These are phyloP conservation scores for Sericinus montela DNA, from an alignment of 2,888 invertebrate genomes.

Conservation along the genomic window DNA sequence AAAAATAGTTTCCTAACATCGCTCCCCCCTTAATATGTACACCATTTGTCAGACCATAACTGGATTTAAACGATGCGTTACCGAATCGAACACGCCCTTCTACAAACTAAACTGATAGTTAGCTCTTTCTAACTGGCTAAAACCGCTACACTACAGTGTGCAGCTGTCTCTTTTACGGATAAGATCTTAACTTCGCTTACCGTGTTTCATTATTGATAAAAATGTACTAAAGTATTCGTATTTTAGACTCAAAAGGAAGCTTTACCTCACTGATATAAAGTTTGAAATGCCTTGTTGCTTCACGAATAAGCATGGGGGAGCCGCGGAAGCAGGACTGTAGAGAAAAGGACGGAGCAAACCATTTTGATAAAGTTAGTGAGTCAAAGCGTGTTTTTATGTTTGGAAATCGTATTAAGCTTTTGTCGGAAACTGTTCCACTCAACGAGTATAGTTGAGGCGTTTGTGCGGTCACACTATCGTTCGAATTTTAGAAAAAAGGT, in stretches of 20 bases:
- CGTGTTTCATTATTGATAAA: conserved; percentile 48
- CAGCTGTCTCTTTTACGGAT: conserved; percentile 48
- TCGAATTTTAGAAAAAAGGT: conserved; percentile 56
- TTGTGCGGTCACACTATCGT: conserved; percentile 76
- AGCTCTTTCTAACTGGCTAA: conserved; percentile 37
- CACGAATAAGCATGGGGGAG: conserved; percentile 49
- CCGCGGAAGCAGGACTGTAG: conserved; percentile 63
- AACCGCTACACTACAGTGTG: conserved; percentile 14
- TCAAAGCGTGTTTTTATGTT: conserved; percentile 79
- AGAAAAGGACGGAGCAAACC: conserved; percentile 65
- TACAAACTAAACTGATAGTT: conserved; percentile 37
- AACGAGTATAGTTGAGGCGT: conserved; percentile 75
- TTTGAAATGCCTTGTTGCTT: conserved; percentile 26
- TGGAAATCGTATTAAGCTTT: conserved; percentile 80
- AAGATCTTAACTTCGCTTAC: conserved; percentile 55
- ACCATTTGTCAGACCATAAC: conserved; percentile 79
- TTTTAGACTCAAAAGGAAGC: conserved; percentile 27
- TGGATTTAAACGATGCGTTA: conserved; percentile 75
- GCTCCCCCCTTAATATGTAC: conserved; percentile 77
- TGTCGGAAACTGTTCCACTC: conserved; percentile 78
- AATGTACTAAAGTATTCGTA: conserved; percentile 45
- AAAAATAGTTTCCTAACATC: conserved; percentile 79
- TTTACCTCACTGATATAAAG: conserved; percentile 18
- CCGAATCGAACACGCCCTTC: conserved; percentile 61
- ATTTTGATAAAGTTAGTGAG: conserved; percentile 74